Base-by-base conservation (phyloP, 2,797 vertebrate genomes). In the Aythya fuligula region DNA sequence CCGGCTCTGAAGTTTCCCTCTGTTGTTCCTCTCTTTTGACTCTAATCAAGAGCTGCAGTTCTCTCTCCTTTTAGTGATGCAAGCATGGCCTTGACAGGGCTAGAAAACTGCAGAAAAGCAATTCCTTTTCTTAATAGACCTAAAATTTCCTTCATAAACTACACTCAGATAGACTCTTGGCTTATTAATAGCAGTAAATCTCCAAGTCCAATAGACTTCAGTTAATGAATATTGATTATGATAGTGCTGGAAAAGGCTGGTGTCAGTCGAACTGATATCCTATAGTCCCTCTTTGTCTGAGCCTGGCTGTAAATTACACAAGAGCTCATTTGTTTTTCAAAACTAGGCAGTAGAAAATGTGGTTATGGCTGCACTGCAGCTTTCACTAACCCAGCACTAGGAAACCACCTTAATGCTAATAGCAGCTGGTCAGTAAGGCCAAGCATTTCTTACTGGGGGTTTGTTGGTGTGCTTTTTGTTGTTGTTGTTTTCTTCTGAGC, bases 151-250 rank as follows among this genome's bases (percentile, higher is more conserved):
- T 70, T 67, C 87, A 85, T 89, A 73, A 89, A 82, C 75, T 76
- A 76, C 57, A 61, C 54, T 28, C 76, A 87, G 64, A 76, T 28
- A 83, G 72, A 91, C 79, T 89, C 54, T 57, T 88, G 76, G 79
- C 69, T 91, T 91, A 83, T 82, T 83, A 87, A 87, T 32, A 81
- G n/a, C 79, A 80, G 61, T 83, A 91, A 89, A 91, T 92, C 82
- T 86, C 75, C 51, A 86, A 86, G 70, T 53, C 58, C 62, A 85
- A 45, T 54, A 89, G 89, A 57, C 54, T 80, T 82, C 75, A 84
- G 73, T 60, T 91, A 91, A 93, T 94, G 85, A 92, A 91, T 94
- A 96, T 90, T 93, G 89, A 92, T 93, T 85, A 65, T 30, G 43
- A 79, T 58, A 56, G 91, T 28, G 62, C 76, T 88, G 62, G 49